Base-by-base conservation (phyloP, 2,113 vertebrate genomes). In the Tetrax tetrax region DNA sequence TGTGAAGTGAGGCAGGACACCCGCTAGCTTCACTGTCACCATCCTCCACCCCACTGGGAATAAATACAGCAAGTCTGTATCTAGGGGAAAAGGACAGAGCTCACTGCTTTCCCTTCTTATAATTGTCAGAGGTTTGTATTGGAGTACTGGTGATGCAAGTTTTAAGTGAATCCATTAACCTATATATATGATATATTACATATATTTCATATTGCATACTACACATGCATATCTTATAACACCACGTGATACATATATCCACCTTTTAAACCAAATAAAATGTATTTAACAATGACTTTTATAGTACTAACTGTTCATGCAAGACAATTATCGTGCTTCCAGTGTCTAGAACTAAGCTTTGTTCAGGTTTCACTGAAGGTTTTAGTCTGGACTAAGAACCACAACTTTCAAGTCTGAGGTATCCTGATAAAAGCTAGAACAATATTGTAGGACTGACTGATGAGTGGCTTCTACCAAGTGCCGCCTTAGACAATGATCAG, bases 121-220 rank as follows among this genome's bases (percentile, higher is more conserved):
- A 80, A 33, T 2, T 45, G 13, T 27, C 33, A 53, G 24, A 14
- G 4, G 2, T 56, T 64, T 65, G 33, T 7, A 60, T 2, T 38
- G 50, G 48, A 61, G 7, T 28, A 93, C 8, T 3, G 0, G 4
- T 22, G 15, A 74, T 12, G 3, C 0, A 0, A 57, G 23, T 53
- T 70, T 76, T 25, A 50, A 84, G 17, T 23, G 24, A 83, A 5
- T 4, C 10, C 17, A 61, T 35, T 38, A 57, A 65, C 4, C 14
- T 29, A 64, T 5, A 66, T 0, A 66, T 5, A 37, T 7, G n/a
- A 29, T 19, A 38, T 10, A 29, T 43, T 33, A 33, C 10, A 20
- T 33, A 7, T 33, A 38, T 38, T 77, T 81, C 45, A 35, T 43
- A 72, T 24, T 50, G 56, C 7, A 16, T 38, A 33, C 38, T 50